Evolutionary conservation across 2,797 vertebrate genomes (phyloP).

Genomic region (Euphonia xanthogaster): DNA sequence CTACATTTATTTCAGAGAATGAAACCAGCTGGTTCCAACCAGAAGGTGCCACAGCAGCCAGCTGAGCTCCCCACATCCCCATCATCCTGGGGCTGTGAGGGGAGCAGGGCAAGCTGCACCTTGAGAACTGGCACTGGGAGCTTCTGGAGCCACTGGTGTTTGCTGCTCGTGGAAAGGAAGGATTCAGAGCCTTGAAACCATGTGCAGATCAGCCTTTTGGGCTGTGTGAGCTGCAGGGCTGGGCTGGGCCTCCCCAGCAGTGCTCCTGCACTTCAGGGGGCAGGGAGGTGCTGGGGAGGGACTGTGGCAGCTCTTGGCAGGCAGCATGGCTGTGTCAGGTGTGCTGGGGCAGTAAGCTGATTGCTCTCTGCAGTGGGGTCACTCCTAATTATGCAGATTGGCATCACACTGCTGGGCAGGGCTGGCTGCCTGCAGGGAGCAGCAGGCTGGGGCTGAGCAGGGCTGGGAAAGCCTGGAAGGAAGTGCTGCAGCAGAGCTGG

Average conservation of each 20-base stretch:
- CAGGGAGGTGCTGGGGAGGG: neutral
- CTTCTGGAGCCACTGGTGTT: neutral
- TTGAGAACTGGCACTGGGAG: neutral
- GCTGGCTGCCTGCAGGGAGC: neutral
- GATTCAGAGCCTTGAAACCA: neutral
- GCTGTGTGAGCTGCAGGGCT: neutral
- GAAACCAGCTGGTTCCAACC: neutral
- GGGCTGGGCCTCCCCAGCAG: neutral
- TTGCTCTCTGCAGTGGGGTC: neutral
- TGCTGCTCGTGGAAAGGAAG: neutral
- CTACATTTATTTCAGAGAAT: neutral
- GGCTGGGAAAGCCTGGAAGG: neutral
- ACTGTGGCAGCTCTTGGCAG: neutral
- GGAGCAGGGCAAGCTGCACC: neutral
- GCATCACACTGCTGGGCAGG: neutral
- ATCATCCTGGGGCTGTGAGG: neutral
- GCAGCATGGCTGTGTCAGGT: neutral
- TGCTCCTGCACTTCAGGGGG: neutral
- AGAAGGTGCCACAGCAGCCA: neutral
- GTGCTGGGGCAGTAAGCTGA: constrained; percentile 7
- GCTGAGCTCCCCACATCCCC: neutral
- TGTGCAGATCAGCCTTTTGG: neutral
- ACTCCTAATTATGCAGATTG: neutral
- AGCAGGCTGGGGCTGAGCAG: neutral
- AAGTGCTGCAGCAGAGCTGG: neutral